Conservation (phyloP, 2,888 invertebrate genomes). For the Ctenicera cuprea region DNA sequence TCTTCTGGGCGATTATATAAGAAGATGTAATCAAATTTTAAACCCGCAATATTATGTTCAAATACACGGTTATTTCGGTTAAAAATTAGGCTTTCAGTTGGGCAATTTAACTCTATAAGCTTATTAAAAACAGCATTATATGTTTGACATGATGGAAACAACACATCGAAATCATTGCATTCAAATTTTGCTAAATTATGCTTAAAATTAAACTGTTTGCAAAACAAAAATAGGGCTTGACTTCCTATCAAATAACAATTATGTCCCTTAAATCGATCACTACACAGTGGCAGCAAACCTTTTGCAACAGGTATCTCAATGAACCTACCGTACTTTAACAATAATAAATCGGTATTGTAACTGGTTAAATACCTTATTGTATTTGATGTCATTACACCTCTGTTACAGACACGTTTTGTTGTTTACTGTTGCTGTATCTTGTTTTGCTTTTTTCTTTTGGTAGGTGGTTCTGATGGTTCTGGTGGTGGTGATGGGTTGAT, state of each 20-base stretch:
- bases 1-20: not conserved
- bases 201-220: not conserved
- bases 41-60: too few species aligned
- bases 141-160: not conserved
- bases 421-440: too few species aligned
- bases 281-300: too few species aligned
- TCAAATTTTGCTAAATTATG: not conserved
- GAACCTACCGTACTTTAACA: not conserved
- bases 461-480: too few species aligned
- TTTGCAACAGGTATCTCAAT: too few species aligned
- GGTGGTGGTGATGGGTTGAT: too few species aligned
- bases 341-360: not conserved
- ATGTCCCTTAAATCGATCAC: too few species aligned
- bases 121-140: not conserved
- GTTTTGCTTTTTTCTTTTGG: too few species aligned
- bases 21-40: not conserved
- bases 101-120: not conserved
- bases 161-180: not conserved
- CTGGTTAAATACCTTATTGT: not conserved
- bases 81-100: not conserved
- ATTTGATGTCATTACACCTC: not conserved
- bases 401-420: too few species aligned
- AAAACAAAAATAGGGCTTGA: not conserved
- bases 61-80: too few species aligned
- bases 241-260: too few species aligned